These are phyloP conservation scores for Dastarcus helophoroides DNA, from an alignment of 2,888 invertebrate species.

Conservation along the genomic window DNA sequence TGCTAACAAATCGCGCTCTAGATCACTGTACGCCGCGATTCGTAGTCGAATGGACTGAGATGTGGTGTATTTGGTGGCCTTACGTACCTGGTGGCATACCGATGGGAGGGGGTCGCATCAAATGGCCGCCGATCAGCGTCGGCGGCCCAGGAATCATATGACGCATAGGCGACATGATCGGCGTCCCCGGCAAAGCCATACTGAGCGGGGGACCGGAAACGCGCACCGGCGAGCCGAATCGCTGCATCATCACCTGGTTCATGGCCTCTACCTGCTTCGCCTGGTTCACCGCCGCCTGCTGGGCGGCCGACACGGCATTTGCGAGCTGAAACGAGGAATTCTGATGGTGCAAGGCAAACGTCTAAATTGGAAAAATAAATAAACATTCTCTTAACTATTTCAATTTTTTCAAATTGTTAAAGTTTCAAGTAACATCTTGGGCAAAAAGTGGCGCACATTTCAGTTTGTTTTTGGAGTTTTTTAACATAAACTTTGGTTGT, in stretches of 20 bases:
- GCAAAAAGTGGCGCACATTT: too few relatives aligned
- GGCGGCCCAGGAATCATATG: conserved; percentile 42
- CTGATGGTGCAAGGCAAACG: too few relatives aligned
- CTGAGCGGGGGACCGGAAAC: conserved; percentile 36
- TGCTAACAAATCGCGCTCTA: too few relatives aligned
- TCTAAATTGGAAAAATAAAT: too few relatives aligned
- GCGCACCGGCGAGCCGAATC: conserved; percentile 34
- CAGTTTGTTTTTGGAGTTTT: too few relatives aligned
- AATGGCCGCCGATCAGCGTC: conserved; percentile 44
- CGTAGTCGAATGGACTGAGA: not conserved
- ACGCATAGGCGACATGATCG: conserved; percentile 43
- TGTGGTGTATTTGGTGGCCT: conserved; percentile 3
- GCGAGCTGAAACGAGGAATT: conserved; percentile 33
- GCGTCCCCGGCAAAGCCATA: conserved; percentile 40
- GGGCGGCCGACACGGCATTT: conserved; percentile 39
- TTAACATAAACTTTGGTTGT: too few relatives aligned
- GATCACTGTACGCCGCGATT: too few relatives aligned
- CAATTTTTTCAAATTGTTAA: too few relatives aligned
- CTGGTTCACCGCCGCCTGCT: conserved; percentile 38
- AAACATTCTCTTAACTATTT: too few relatives aligned
- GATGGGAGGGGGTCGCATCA: conserved; percentile 53
- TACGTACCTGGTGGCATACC: conserved; percentile 51
- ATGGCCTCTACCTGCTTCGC: conserved; percentile 35
- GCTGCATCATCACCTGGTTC: conserved; percentile 36
- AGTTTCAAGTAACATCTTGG: too few relatives aligned